Evolutionary conservation across 2,113 vertebrate species (phyloP).

Genomic region (Calyptomena viridis): DNA sequence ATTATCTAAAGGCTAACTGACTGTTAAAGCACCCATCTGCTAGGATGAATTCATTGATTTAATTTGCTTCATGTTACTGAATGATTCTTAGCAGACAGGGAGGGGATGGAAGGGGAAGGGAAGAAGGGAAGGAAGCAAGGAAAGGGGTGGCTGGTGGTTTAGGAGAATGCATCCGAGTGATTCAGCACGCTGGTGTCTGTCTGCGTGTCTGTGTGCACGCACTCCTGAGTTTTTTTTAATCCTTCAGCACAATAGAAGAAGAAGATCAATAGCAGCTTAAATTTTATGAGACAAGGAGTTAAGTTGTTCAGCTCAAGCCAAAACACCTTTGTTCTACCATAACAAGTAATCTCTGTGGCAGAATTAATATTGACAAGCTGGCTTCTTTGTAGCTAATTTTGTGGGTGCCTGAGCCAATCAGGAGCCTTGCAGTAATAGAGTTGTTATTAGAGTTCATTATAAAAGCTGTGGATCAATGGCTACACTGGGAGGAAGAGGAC

Average conservation of each 20-base stretch:
- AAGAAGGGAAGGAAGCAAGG: background rate
- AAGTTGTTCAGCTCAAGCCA: constrained; percentile 79
- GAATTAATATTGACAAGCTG: constrained; percentile 89
- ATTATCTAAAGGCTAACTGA: constrained; percentile 99
- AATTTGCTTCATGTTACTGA: constrained; percentile 94
- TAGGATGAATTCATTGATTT: constrained; percentile 98
- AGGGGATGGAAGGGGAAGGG: constrained; percentile 29
- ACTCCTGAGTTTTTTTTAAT: constrained; percentile 61
- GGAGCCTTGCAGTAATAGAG: constrained; percentile 84
- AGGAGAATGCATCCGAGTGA: constrained; percentile 67
- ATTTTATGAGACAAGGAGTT: constrained; percentile 89
- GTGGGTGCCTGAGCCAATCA: constrained; percentile 84
- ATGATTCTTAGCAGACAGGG: constrained; percentile 80
- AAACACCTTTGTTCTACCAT: constrained; percentile 89
- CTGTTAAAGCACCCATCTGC: constrained; percentile 99
- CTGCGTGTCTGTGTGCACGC: background rate
- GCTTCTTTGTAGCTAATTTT: constrained; percentile 91
- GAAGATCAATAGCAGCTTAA: constrained; percentile 87
- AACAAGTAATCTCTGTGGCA: constrained; percentile 83
- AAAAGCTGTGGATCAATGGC: constrained; percentile 86
- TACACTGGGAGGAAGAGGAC: constrained; percentile 79
- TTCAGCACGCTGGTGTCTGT: constrained; percentile 58
- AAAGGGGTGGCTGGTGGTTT: constrained; percentile 32
- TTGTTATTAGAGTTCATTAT: constrained; percentile 92
- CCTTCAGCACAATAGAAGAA: constrained; percentile 73